Evolutionary conservation across 2,113 vertebrate genomes (phyloP).

Genomic region (Megaleporinus macrocephalus): DNA sequence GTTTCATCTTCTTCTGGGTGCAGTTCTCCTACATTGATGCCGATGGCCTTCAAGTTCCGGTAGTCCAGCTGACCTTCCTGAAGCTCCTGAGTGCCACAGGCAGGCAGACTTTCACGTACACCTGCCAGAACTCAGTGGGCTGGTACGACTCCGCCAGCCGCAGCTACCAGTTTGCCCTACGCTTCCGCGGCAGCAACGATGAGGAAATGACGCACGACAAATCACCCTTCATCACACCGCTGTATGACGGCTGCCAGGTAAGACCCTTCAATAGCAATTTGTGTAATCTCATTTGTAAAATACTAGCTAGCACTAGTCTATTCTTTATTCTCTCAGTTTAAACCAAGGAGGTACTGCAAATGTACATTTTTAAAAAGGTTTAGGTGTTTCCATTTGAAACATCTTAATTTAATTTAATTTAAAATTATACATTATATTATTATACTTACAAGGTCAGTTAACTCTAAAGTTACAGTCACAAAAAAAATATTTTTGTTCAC

Average conservation of each 20-base stretch:
- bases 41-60: constrained; percentile 80
- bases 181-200: constrained; percentile 80
- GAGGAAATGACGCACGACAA: constrained; percentile 84
- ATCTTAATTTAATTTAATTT: too few relatives aligned
- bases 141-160: constrained; percentile 81
- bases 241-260: constrained; percentile 89
- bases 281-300: neutral
- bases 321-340: too few relatives aligned
- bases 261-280: too few relatives aligned
- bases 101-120: constrained; percentile 84
- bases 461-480: too few relatives aligned
- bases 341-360: too few relatives aligned
- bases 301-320: neutral
- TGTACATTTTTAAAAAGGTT: too few relatives aligned
- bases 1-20: neutral
- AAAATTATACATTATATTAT: too few relatives aligned
- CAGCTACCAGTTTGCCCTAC: constrained; percentile 77
- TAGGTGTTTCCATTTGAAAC: too few relatives aligned
- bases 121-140: constrained; percentile 86
- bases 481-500: too few relatives aligned
- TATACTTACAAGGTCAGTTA: too few relatives aligned
- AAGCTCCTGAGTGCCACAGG: constrained; percentile 86
- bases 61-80: constrained; percentile 91
- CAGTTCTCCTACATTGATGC: constrained; percentile 89
- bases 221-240: constrained; percentile 72